Evolutionary conservation across 2,888 invertebrate species (phyloP), one percentile per base, ranked within the genome.

Genomic region (Temnothorax unifasciatus): DNA sequence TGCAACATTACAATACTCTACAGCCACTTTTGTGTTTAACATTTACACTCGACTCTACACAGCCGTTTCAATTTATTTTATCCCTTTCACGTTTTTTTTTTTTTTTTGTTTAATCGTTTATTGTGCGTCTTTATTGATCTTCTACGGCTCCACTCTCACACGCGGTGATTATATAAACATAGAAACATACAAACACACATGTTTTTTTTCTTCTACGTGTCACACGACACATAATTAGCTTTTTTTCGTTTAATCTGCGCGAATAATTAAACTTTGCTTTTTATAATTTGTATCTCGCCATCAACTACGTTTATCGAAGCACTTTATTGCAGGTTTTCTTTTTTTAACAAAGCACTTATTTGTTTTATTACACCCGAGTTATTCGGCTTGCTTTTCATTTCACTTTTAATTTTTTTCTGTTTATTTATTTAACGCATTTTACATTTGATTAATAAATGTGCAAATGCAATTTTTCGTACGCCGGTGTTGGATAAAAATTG

Each of bases 131-230:
- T 88, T 83, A 69, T 85, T 84, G 85, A 90, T 87, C 86, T 71
- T 89, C 90, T 88, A 90, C 88, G 84, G 87, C 86, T 87, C 86
- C 87, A 87, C 90, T 88, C 85, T 92, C 92, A 90, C 90, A 89
- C 91, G 90, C 91, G 90, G 90, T 88, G 89, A 92, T 92, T 93
- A 93, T 93, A 93, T 93, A 93, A 93, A 93, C 93, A 93, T 93
- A 93, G 93, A 93, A 93, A 93, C 93, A 93, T 93, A 93, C 93
- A 93, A 93, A 93, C 93, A 92, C 91, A 93, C 93, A 92, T 88
- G 86, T 86, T 90, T 92, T 87, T 84, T 84, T 77, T 87, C 84
- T 83, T 82, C 86, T 89, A 83, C 85, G 69, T 88, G 68, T 84
- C 71, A 85, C 86, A 88, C 89, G 82, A 87, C 87, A 87, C 86